Evolutionary conservation across 2,113 vertebrate species (phyloP), one percentile per base, ranked within the genome.

Genomic region (Pedetes capensis): DNA sequence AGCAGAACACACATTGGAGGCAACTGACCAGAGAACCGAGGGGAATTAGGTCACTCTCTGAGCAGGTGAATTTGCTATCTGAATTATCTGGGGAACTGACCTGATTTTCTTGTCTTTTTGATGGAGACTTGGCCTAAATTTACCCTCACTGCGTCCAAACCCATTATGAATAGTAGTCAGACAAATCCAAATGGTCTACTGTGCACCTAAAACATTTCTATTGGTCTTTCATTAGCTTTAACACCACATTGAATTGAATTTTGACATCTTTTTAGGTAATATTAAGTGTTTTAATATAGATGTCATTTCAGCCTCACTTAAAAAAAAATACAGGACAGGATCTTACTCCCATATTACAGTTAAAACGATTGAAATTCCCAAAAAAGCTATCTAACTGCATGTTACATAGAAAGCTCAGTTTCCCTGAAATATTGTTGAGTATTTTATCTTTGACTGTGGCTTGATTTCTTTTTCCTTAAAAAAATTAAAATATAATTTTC

Each of bases 21-120:
- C 16, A 71, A 79, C 34, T 93, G 81, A 81, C 61, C 20, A 59
- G 47, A 47, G 17, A 95, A 72, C 32, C 76, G 25, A 80, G 78
- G 64, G 25, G 81, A 96, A 96, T 51, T 95, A 87, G 80, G 81
- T 81, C 49, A 90, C 27, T 95, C 34, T 44, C 10, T 78, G 53
- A 92, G 55, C 39, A 90, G 72, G 49, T 47, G 20, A 76, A 87
- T 94, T 93, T 92, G 7, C 55, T 78, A 18, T 78, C 64, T 87
- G 69, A 92, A 95, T 92, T 92, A 90, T 87, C 95, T 82, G 18
- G 87, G 87, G 94, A 93, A 92, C 37, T 78, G 76, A 87, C 78
- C 87, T 83, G 57, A 87, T 95, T 97, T 93, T 84, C 42, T 88
- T 93, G 34, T 39, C 55, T 95, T 87, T 27, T 89, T n/a, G 17